These are phyloP conservation scores for Acronicta aceris DNA, from an alignment of 2,888 invertebrate genomes.

Conservation along the genomic window DNA sequence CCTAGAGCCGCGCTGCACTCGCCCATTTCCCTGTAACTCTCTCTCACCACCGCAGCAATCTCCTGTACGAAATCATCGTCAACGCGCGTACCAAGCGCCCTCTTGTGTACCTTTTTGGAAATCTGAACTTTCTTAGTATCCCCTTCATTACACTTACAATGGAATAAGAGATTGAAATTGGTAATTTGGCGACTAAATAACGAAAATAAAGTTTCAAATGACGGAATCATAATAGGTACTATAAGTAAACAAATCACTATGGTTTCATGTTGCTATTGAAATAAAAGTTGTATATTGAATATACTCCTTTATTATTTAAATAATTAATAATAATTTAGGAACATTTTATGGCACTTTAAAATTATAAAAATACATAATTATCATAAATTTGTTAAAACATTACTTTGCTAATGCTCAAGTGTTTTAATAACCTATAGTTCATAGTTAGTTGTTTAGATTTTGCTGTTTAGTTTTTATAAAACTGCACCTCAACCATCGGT, in stretches of 20 bases:
- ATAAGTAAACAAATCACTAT: slow-evolving; percentile 51
- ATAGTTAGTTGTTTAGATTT: no score
- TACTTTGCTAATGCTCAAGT: not conserved
- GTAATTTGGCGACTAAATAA: slow-evolving; percentile 37
- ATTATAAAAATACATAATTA: slow-evolving; percentile 13
- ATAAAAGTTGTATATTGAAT: slow-evolving; percentile 38
- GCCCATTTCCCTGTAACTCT: slow-evolving; percentile 51
- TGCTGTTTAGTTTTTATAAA: no score
- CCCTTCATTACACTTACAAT: slow-evolving; percentile 28
- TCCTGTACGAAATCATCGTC: slow-evolving; percentile 36
- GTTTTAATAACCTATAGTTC: no score
- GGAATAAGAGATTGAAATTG: slow-evolving; percentile 15
- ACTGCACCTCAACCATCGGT: no score
- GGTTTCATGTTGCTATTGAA: slow-evolving; percentile 36
- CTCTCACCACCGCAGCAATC: slow-evolving; percentile 39
- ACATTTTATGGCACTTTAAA: slow-evolving; percentile 52
- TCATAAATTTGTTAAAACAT: not conserved
- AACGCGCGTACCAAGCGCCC: slow-evolving; percentile 31
- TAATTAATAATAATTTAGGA: slow-evolving; percentile 39
- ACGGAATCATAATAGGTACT: slow-evolving; percentile 36
- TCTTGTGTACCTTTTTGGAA: slow-evolving; percentile 42
- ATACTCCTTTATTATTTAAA: slow-evolving; percentile 44
- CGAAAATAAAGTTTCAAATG: slow-evolving; percentile 40
- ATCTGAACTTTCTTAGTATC: slow-evolving; percentile 25
- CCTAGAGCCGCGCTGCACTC: slow-evolving; percentile 37